These are phyloP conservation scores for Elaphurus davidianus DNA, from an alignment of 2,113 vertebrate genomes.

Conservation along the genomic window DNA sequence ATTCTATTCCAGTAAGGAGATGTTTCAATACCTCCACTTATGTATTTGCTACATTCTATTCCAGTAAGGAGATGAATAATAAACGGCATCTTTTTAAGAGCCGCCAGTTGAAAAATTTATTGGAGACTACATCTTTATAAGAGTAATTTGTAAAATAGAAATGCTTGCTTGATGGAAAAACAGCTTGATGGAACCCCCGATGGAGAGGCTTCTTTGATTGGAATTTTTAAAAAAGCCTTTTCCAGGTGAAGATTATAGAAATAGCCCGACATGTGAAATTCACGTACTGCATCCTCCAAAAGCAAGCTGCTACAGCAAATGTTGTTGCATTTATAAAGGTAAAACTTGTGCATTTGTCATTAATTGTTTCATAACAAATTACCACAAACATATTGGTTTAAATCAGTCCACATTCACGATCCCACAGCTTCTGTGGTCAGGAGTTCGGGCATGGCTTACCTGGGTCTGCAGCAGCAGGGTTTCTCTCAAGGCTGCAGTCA, in stretches of 20 bases:
- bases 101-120: background rate
- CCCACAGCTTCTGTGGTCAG: background rate
- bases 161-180: background rate
- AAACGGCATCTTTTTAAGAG: background rate
- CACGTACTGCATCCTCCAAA: background rate
- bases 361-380: background rate
- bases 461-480: background rate
- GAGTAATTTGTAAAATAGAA: background rate
- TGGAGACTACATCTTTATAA: background rate
- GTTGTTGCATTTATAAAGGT: background rate
- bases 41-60: background rate
- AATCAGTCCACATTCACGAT: background rate
- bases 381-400: background rate
- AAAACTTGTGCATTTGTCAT: background rate
- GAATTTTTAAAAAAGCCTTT: background rate
- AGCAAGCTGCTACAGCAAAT: background rate
- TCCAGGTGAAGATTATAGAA: background rate
- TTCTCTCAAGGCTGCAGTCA: background rate
- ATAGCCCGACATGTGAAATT: accelerated
- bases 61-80: background rate
- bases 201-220: background rate
- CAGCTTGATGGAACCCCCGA: background rate
- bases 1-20: background rate
- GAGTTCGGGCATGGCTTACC: background rate
- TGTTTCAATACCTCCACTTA: background rate